A percentile compares a stretch with the other conserved stretches of the same genome.
These are phyloP conservation scores for Amphipyra tragopoginis DNA, from an alignment of 2,888 invertebrate species.

Conservation along the genomic window DNA sequence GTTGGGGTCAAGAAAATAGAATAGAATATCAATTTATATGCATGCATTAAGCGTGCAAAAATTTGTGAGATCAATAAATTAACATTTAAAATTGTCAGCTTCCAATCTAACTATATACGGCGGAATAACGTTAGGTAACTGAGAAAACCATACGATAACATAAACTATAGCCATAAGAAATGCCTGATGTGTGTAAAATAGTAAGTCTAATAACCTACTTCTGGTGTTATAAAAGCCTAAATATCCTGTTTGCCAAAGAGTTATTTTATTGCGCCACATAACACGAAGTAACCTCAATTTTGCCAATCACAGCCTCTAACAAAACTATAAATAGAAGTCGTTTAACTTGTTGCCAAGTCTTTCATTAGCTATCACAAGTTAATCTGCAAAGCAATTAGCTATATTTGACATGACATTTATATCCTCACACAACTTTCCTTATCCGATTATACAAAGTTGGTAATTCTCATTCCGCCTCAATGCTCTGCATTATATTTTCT, in stretches of 20 bases:
- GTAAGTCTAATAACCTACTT: too few relatives aligned
- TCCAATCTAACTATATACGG: too few relatives aligned
- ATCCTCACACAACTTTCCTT: conserved; percentile 26
- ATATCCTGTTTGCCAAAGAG: background rate
- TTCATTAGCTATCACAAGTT: conserved; percentile 28
- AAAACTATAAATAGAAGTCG: conserved; percentile 6
- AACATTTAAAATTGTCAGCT: too few relatives aligned
- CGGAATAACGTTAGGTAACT: too few relatives aligned
- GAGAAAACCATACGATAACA: too few relatives aligned
- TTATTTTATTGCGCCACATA: background rate
- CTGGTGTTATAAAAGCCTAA: background rate
- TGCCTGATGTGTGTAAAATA: too few relatives aligned
- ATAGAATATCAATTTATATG: too few relatives aligned
- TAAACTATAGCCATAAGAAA: too few relatives aligned
- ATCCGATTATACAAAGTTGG: conserved; percentile 21
- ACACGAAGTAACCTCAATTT: conserved; percentile 1
- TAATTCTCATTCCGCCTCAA: conserved; percentile 35
- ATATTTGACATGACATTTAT: conserved; percentile 35
- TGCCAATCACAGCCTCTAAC: conserved; percentile 18
- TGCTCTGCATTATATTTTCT: conserved; percentile 32
- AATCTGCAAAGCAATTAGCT: conserved; percentile 39
- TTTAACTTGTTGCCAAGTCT: conserved; percentile 12
- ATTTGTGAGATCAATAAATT: too few relatives aligned
- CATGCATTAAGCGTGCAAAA: too few relatives aligned
- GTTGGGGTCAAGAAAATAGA: too few relatives aligned